These are phyloP conservation scores for Nemoura dubitans DNA, from an alignment of 2,888 invertebrate genomes.

Conservation along the genomic window DNA sequence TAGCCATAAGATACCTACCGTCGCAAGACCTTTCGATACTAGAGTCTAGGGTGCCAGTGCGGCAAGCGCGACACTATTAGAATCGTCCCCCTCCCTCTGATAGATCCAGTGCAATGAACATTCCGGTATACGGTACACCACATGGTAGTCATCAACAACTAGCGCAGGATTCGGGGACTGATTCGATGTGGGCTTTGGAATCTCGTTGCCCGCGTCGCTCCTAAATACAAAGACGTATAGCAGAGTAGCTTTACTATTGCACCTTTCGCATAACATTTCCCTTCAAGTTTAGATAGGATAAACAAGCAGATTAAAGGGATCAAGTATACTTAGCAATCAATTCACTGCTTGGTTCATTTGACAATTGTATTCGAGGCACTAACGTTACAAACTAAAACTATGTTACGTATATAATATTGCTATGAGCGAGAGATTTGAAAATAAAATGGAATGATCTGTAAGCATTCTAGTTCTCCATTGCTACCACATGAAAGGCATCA, in stretches of 20 bases:
- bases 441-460: background rate
- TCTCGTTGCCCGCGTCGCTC: background rate
- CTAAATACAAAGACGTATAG: background rate
- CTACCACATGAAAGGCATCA: background rate
- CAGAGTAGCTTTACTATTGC: background rate
- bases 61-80: background rate
- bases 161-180: no score
- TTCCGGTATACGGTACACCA: background rate
- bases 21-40: background rate
- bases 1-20: conserved; percentile 8
- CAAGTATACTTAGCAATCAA: background rate
- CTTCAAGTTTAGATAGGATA: background rate
- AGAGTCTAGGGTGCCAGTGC: background rate
- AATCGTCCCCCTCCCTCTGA: background rate
- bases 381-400: background rate
- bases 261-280: background rate
- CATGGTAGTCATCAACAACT: background rate
- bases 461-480: background rate
- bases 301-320: background rate
- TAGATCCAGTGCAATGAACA: background rate
- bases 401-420: background rate
- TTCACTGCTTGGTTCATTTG: background rate
- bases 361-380: background rate
- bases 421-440: background rate
- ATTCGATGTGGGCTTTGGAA: background rate